Conservation (phyloP, 2,888 invertebrate genomes). For the Piscicola geometra region DNA sequence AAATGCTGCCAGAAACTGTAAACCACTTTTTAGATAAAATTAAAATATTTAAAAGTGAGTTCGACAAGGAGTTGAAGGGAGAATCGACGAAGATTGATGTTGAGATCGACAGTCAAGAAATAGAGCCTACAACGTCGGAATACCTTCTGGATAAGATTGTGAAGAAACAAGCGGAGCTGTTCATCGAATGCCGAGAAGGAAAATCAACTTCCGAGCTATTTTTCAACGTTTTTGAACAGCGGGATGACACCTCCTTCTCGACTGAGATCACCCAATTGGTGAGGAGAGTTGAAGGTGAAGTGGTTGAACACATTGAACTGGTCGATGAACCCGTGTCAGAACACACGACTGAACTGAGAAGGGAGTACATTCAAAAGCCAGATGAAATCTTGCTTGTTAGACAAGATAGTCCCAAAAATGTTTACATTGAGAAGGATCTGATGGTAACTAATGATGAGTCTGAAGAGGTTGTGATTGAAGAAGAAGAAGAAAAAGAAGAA, state of each 20-base stretch:
- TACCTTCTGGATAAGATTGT: background rate
- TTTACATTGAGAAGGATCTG: background rate
- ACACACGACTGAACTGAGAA: background rate
- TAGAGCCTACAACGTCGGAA: background rate
- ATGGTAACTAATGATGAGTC: background rate
- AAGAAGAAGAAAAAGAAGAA: background rate
- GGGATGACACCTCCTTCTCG: background rate
- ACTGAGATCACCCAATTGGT: slow-evolving; percentile 3
- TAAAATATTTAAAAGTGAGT: slow-evolving; percentile 1
- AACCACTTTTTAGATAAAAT: slow-evolving; percentile 9
- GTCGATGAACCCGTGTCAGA: background rate
- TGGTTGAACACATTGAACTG: background rate
- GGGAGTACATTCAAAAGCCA: background rate
- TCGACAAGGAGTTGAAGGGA: background rate
- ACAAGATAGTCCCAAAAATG: background rate
- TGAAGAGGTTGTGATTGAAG: background rate
- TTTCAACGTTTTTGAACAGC: background rate
- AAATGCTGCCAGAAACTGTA: background rate
- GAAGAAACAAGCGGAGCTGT: slow-evolving; percentile 5
- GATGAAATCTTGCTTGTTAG: slow-evolving; percentile 1
- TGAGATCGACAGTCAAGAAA: background rate
- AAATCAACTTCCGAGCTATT: background rate
- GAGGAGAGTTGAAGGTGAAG: background rate
- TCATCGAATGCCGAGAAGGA: background rate
- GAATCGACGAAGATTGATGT: background rate